A percentile compares a stretch with the other conserved stretches of the same genome.
phyloP scores from a whole-genome alignment of 37 sponge, comb jelly and placozoan species.

The Eunapius fragilis region DNA sequence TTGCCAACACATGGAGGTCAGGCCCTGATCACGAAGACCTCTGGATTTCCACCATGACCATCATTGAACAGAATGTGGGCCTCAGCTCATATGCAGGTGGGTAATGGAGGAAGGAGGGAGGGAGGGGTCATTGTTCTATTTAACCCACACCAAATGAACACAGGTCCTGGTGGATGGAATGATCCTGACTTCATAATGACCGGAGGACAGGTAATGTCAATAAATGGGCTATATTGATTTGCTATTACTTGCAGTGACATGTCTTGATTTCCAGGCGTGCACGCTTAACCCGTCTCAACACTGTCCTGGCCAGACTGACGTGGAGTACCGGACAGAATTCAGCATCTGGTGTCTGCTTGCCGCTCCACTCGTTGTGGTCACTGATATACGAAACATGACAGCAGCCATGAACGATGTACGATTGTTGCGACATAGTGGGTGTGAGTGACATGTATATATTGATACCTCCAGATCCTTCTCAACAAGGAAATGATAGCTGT shows the following conservation, averaged over 20 bases:
- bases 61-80: constrained; percentile 75
- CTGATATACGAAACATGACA: constrained; percentile 82
- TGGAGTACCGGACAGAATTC: constrained; percentile 83
- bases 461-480: constrained; percentile 53
- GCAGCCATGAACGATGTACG: constrained; percentile 65
- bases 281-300: constrained; percentile 1
- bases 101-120: background rate
- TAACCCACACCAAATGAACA: background rate
- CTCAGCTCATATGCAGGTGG: constrained; percentile 71
- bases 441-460: background rate
- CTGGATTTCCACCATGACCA: constrained; percentile 76
- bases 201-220: constrained; percentile 82
- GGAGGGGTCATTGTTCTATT: background rate
- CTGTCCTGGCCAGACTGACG: constrained; percentile 87
- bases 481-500: constrained; percentile 82
- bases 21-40: constrained; percentile 83
- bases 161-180: constrained; percentile 91
- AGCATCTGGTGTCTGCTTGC: constrained; percentile 77
- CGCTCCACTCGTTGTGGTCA: constrained; percentile 72
- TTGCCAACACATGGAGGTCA: constrained; percentile 88
- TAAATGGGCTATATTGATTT: no score
- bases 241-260: no score
- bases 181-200: constrained; percentile 93
- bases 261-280: background rate
- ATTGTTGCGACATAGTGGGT: no score